Evolutionary conservation across 2,113 vertebrate species (phyloP).

Genomic region (Heptranchias perlo): DNA sequence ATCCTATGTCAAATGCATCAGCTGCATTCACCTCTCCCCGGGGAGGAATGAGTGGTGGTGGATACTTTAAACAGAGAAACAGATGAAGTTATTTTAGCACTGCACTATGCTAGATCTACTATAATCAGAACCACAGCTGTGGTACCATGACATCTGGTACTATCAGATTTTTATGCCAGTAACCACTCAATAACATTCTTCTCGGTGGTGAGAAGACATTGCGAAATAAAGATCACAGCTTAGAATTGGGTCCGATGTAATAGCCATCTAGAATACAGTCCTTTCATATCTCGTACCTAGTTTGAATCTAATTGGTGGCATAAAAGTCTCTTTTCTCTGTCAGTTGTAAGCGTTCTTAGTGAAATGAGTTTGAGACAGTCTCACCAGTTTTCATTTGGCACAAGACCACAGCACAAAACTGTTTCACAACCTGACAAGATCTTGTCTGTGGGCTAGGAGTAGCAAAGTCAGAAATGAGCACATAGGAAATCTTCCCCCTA

Average conservation of each 20-base stretch:
- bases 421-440: too few species aligned
- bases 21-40: constrained; percentile 95
- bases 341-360: background rate
- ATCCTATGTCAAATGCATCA: constrained; percentile 95
- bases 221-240: background rate
- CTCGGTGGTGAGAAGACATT: background rate
- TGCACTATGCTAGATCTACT: background rate
- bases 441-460: background rate
- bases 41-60: constrained; percentile 87
- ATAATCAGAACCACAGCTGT: background rate
- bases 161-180: background rate
- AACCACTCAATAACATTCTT: background rate
- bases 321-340: background rate
- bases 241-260: background rate
- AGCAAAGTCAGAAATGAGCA: background rate
- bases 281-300: background rate
- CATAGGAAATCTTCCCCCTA: background rate
- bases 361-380: background rate
- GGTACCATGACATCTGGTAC: background rate
- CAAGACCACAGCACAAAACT: background rate
- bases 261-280: background rate
- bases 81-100: background rate
- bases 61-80: constrained; percentile 64
- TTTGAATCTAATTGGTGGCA: background rate
- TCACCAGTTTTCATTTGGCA: background rate